phyloP scores from a whole-genome alignment of 2,113 vertebrate species.

The Mungos mungo region DNA sequence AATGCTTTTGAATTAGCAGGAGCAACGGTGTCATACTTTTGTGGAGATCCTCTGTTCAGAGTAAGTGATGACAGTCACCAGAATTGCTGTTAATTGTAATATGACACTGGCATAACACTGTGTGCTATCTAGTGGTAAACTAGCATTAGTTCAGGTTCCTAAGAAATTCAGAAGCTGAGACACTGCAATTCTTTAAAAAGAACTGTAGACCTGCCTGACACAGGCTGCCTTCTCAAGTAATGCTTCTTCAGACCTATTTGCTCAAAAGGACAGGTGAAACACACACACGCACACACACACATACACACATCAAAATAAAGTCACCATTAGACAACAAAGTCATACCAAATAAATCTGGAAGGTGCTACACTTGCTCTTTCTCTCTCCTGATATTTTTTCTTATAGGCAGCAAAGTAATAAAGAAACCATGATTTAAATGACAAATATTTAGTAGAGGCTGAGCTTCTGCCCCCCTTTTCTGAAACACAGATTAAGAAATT shows the following conservation, averaged over 20 bases:
- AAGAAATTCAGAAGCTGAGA: slow-evolving; percentile 66
- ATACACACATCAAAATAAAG: background rate
- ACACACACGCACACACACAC: background rate
- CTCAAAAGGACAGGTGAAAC: background rate
- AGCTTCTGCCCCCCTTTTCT: background rate
- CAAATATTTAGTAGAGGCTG: background rate
- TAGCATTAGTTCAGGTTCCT: slow-evolving; percentile 67
- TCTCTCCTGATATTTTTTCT: background rate
- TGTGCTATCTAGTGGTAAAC: slow-evolving; percentile 77
- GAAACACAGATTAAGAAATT: background rate
- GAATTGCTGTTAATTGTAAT: slow-evolving; percentile 80
- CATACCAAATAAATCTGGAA: background rate
- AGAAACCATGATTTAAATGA: background rate
- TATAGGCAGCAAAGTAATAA: background rate
- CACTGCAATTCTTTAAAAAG: background rate
- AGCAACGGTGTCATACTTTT: slow-evolving; percentile 62
- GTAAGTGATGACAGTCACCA: slow-evolving; percentile 84
- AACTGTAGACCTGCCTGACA: background rate
- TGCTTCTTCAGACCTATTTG: background rate
- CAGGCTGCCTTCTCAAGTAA: background rate
- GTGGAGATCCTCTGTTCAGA: slow-evolving; percentile 80
- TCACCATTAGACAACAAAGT: background rate
- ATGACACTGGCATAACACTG: slow-evolving; percentile 62
- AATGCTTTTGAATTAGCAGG: slow-evolving; percentile 84
- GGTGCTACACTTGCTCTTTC: background rate